Evolutionary conservation across 2,113 vertebrate genomes (phyloP).

Genomic region (Tapirus terrestris): DNA sequence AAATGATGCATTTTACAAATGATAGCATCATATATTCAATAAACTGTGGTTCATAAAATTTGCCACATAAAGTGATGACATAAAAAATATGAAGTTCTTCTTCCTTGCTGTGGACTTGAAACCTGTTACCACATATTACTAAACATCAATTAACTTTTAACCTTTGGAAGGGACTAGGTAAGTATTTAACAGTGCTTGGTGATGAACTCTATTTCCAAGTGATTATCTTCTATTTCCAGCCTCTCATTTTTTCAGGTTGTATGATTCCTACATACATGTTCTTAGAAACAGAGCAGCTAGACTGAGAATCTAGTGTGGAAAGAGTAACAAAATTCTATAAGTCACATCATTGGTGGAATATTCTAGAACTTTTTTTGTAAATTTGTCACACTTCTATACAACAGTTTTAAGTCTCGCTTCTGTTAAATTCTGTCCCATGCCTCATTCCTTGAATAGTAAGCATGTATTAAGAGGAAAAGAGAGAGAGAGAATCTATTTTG

Average conservation of each 20-base stretch:
- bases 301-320: neutral
- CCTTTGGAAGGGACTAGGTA: neutral
- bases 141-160: neutral
- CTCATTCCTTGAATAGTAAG: neutral
- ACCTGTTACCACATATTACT: neutral
- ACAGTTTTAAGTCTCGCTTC: neutral
- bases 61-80: neutral
- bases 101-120: neutral
- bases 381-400: neutral
- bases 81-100: neutral
- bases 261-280: neutral
- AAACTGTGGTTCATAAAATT: constrained; percentile 4
- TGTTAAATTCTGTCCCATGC: neutral
- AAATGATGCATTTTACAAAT: neutral
- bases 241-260: neutral
- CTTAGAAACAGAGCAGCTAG: neutral
- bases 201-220: neutral
- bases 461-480: neutral
- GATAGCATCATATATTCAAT: neutral
- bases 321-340: neutral
- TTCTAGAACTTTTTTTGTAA: neutral
- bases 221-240: neutral
- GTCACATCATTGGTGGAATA: neutral
- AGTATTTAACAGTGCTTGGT: neutral
- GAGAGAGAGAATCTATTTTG: neutral